Evolutionary conservation across 2,888 invertebrate species (phyloP), one percentile per base, ranked within the genome.

Genomic region (Alloplasta piceator): DNA sequence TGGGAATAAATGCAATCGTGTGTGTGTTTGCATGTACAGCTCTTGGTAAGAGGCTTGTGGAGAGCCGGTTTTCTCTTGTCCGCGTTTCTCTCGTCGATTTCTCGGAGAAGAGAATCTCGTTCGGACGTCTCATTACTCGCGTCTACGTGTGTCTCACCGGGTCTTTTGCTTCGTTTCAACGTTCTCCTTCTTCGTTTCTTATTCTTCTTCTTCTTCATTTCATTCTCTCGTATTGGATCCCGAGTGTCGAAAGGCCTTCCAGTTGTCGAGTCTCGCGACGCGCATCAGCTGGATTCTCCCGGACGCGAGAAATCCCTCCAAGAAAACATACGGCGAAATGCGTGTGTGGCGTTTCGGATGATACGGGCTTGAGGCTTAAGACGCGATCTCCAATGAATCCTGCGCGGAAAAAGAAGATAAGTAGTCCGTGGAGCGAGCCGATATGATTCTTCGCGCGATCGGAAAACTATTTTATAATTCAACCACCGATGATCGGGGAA

Each of bases 81-180:
- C 52, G 58, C 55, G n/a, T 74, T 75, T 75, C 48, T 63, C 80
- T 73, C 68, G 72, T 77, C 78, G 81, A 82, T 78, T 78, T 82
- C 81, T 82, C 67, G 67, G 74, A 78, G 73, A 64, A 48, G 76
- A 72, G 82, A 80, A 78, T 82, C 83, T 85, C 82, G 83, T 82
- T 80, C 82, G 82, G 78, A 77, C 82, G 83, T 83, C 83, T 83
- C 85, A 85, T 85, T 85, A 85, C 78, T 73, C 80, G 79, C 78
- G 66, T 80, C 83, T 81, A 78, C 83, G 82, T 83, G 83, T 80
- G 82, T 74, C 83, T 66, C 78, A 74, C 72, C 79, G 77, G 78
- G 85, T 84, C 72, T 26, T 26, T 26, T 26, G 26, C 26, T 26
- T 26, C 26, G 26, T 26, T 26, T 26, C 26, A 26, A 26, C 73